Base-by-base conservation (phyloP, 2,888 invertebrate species). In the Oxytorus armatus region DNA sequence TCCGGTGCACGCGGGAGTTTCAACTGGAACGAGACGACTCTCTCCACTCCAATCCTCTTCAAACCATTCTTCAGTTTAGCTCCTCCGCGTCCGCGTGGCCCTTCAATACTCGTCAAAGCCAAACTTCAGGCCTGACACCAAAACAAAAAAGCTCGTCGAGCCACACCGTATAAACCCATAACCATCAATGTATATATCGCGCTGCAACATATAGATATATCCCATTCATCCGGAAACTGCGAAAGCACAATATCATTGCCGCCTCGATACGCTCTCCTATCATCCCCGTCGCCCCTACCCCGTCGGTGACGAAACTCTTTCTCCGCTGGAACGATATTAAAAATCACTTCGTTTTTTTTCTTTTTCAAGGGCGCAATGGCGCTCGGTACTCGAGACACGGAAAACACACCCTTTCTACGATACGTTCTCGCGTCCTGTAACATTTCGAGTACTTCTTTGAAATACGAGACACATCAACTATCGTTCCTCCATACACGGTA, bases 241-340 rank as follows among this genome's bases (percentile, higher is more conserved):
- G 59, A 79, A 79, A 79, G 75, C 69, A 75, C 75, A 75, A 75
- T 79, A 70, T 70, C 75, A 75, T 79, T 65, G 75, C 47, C 69
- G 69, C 57, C 69, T 75, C 65, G 57, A 75, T 68, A 53, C n/a
- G n/a, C n/a, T n/a, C n/a, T n/a, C n/a, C n/a, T n/a, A n/a, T n/a
- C n/a, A n/a, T n/a, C n/a, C n/a, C 47, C 23, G 8, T 53, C 63
- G 55, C 70, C 42, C 25, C 63, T 10, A 8, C 18, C 36, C 33
- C 70, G 65, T 75, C 63, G 74, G 57, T 25, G 63, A 51, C 36
- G 36, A n/a, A 29, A 47, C 29, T 36, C 53, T 44, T 44, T 33
- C 51, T 33, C 14, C 47, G 42, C 49, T n/a, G 36, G 42, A 65
- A 63, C 79, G 79, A 75, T 79, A 79, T 79, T 79, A 79, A 79